These are phyloP conservation scores for Drosophila sechellia DNA, from an alignment of 1,140 invertebrate genomes.

Conservation along the genomic window DNA sequence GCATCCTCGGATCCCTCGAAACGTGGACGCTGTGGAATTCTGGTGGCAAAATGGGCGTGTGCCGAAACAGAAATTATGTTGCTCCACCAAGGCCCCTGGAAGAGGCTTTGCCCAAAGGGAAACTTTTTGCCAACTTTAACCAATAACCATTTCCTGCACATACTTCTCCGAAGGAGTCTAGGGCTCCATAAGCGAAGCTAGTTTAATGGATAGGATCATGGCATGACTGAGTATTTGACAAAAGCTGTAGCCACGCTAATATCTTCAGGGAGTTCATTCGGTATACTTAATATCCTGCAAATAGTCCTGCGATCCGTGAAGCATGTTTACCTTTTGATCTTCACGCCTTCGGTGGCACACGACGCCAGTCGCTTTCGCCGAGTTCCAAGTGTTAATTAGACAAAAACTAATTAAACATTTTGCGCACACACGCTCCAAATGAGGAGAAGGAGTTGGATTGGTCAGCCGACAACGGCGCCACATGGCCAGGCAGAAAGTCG, in stretches of 20 bases:
- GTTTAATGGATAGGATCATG: no score
- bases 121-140: neutral
- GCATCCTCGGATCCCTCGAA: conserved; percentile 8
- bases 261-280: no score
- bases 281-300: no score
- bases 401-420: conserved; percentile 79
- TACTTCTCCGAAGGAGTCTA: no score
- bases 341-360: conserved; percentile 74
- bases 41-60: conserved; percentile 70
- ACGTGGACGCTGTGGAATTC: conserved; percentile 22
- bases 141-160: no score
- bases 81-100: conserved; percentile 22
- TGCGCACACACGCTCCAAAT: conserved; percentile 61
- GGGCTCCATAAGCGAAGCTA: no score
- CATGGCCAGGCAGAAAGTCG: conserved; percentile 33
- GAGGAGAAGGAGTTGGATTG: conserved; percentile 2
- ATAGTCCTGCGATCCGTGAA: neutral
- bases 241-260: no score
- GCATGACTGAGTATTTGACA: no score
- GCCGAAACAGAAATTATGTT: conserved; percentile 61
- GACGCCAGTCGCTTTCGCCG: conserved; percentile 51
- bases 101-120: neutral
- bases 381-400: conserved; percentile 78
- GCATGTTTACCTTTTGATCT: conserved; percentile 59
- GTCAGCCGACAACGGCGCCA: conserved; percentile 37